phyloP scores from a whole-genome alignment of 2,888 invertebrate species.

The Idaea aversata region DNA sequence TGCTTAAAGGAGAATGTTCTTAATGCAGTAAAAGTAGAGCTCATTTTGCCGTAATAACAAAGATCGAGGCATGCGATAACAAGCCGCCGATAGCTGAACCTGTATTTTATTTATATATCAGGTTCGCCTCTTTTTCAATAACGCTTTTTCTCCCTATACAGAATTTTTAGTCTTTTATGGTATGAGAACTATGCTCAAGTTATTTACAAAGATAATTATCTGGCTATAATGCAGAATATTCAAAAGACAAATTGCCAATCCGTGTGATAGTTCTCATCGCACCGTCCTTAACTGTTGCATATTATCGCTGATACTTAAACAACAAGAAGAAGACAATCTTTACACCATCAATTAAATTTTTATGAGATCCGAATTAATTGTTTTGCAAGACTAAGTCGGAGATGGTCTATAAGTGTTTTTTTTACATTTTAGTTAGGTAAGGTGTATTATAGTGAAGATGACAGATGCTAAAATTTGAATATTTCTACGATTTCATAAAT shows the following conservation, averaged over 20 bases:
- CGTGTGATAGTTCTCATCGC: constrained; percentile 55
- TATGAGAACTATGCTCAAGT: constrained; percentile 62
- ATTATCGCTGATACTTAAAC: not conserved
- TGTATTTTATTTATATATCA: constrained; percentile 80
- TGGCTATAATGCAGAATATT: constrained; percentile 66
- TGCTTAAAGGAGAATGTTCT: constrained; percentile 75
- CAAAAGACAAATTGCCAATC: constrained; percentile 62
- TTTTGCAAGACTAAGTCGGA: no score
- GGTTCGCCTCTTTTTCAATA: constrained; percentile 77
- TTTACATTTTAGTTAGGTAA: constrained; percentile 21
- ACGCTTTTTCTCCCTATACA: constrained; percentile 70
- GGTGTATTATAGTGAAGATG: constrained; percentile 20
- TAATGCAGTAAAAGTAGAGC: constrained; percentile 70
- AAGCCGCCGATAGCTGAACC: constrained; percentile 80
- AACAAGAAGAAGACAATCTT: not conserved
- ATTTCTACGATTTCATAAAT: constrained; percentile 19
- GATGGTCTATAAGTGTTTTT: not conserved
- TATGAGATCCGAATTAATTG: no score
- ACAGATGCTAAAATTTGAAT: constrained; percentile 20
- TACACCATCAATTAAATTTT: not conserved
- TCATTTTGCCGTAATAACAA: constrained; percentile 73
- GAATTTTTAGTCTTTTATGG: constrained; percentile 77
- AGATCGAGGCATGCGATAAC: constrained; percentile 79
- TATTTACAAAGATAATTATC: constrained; percentile 75
- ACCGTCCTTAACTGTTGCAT: not conserved